Conservation (phyloP, 2,888 invertebrate genomes). For the Heliconius charithonia region DNA sequence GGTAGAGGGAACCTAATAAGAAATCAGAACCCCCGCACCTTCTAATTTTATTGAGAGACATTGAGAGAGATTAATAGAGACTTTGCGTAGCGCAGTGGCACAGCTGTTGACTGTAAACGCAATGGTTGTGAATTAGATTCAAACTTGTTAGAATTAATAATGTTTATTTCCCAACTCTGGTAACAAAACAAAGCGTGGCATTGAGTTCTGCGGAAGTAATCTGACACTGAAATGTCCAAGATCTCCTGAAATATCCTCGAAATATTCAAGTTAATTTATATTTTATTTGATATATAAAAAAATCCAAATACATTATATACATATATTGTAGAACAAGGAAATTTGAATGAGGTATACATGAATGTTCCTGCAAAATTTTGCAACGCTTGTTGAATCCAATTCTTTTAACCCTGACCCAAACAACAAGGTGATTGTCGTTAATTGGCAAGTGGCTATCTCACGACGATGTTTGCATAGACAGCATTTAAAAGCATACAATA, state of each 20-base stretch:
- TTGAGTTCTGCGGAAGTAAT: not conserved
- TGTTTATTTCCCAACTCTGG: not conserved
- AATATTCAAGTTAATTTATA: not conserved
- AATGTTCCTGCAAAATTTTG: not conserved
- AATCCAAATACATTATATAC: not conserved
- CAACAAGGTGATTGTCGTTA: not conserved
- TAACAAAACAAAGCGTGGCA: not conserved
- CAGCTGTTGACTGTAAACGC: not conserved
- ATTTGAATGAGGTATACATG: not conserved
- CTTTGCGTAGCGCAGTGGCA: not conserved
- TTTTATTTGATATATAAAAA: not conserved
- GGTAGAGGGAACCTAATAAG: no score
- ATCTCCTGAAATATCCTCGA: not conserved
- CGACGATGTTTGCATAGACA: not conserved
- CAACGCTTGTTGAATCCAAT: not conserved
- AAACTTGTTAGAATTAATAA: not conserved
- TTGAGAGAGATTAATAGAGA: no score
- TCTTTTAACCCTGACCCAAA: constrained; percentile 2
- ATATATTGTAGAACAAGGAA: not conserved
- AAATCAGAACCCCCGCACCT: no score
- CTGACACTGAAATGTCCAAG: not conserved
- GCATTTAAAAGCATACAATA: not conserved
- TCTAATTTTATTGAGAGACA: no score
- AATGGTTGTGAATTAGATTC: not conserved
- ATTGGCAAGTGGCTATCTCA: not conserved